These are phyloP conservation scores for Orchesella cincta DNA, from an alignment of 1,140 invertebrate genomes.

Conservation along the genomic window DNA sequence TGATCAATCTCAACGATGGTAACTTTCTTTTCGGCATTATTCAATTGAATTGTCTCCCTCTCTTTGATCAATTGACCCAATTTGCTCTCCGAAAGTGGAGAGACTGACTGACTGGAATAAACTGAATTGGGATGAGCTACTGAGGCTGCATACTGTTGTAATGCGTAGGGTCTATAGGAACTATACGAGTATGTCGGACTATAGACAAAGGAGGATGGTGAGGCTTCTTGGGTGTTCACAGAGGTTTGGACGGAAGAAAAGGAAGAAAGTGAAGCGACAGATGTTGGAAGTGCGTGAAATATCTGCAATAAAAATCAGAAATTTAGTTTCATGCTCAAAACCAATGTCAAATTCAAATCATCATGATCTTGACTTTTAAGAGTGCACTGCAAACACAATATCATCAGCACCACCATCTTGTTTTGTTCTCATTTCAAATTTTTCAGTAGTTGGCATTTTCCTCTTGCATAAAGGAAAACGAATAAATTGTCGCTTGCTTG, in stretches of 20 bases:
- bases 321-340: neutral
- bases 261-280: neutral
- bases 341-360: too few species aligned
- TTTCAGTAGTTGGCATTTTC: too few species aligned
- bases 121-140: constrained; percentile 9
- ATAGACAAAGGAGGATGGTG: neutral
- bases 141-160: neutral
- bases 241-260: neutral
- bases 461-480: too few species aligned
- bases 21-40: too few species aligned
- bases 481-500: too few species aligned
- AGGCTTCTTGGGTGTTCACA: neutral
- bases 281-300: constrained; percentile 8
- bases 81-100: neutral
- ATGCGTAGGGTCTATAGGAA: constrained; percentile 3
- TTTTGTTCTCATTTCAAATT: too few species aligned
- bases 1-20: too few species aligned
- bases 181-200: neutral
- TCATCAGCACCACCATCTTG: too few species aligned
- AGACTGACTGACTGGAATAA: neutral
- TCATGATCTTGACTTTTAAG: too few species aligned
- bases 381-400: too few species aligned
- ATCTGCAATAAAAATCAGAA: neutral
- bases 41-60: neutral
- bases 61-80: neutral